Base-by-base conservation (phyloP, 1,140 invertebrate genomes). In the Caenorhabditis tropicalis region DNA sequence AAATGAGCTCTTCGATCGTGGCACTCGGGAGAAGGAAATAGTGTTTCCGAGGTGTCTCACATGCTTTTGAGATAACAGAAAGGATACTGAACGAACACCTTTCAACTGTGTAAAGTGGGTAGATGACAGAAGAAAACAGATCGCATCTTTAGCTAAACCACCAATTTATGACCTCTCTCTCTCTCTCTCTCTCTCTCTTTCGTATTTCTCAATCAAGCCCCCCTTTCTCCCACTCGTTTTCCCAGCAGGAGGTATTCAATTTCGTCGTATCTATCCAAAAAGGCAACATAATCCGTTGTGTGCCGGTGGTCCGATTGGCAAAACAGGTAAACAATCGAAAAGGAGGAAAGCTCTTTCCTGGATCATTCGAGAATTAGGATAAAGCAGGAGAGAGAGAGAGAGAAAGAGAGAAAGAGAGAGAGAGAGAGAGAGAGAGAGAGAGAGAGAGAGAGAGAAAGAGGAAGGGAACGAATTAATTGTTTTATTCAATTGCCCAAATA, bases 321-420 rank as follows among this genome's bases (percentile, higher is more conserved):
- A 74, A 74, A 74, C 65, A 74, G 65, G 65, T 74, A 74, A 74
- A 74, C 65, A 74, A 74, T 36, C 12, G 60, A n/a, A n/a, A n/a
- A n/a, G n/a, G n/a, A n/a, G 36, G n/a, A 3, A 0, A 19, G n/a
- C 48, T 51, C 48, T 51, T 51, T 51, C n/a, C 29, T 3, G n/a
- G 65, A 74, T 74, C 36, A 74, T n/a, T n/a, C n/a, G n/a, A n/a
- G n/a, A n/a, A n/a, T n/a, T n/a, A n/a, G n/a, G n/a, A n/a, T n/a
- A n/a, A n/a, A n/a, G n/a, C n/a, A n/a, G n/a, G n/a, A n/a, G n/a
- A n/a, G n/a, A n/a, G n/a, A n/a, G n/a, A n/a, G n/a, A n/a, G n/a
- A n/a, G n/a, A n/a, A n/a, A n/a, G n/a, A n/a, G n/a, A n/a, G n/a
- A n/a, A n/a, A 36, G 29, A 19, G 15, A 33, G 31, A 65, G 19